Evolutionary conservation across 2,888 invertebrate genomes (phyloP).

Genomic region (Cynaeus angustus): DNA sequence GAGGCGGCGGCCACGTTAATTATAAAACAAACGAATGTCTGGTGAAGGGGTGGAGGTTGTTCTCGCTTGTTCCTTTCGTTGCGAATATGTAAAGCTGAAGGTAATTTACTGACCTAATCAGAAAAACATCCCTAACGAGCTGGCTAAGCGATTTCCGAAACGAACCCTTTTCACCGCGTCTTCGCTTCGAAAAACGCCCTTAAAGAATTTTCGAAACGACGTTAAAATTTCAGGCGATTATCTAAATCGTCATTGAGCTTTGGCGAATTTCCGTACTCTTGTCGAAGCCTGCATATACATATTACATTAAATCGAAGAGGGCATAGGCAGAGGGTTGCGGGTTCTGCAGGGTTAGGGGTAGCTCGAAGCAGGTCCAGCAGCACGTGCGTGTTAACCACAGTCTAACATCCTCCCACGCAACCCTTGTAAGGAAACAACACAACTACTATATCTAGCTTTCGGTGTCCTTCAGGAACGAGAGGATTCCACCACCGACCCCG

Average conservation of each 20-base stretch:
- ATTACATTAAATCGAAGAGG: slow-evolving; percentile 63
- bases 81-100: slow-evolving; percentile 34
- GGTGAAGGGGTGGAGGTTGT: slow-evolving; percentile 19
- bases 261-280: slow-evolving; percentile 59
- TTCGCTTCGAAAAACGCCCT: neutral
- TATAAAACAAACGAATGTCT: slow-evolving; percentile 48
- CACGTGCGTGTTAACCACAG: slow-evolving; percentile 70
- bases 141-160: slow-evolving; percentile 33
- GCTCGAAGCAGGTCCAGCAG: slow-evolving; percentile 65
- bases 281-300: slow-evolving; percentile 58
- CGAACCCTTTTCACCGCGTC: neutral
- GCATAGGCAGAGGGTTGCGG: slow-evolving; percentile 54
- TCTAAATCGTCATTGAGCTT: slow-evolving; percentile 52
- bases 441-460: slow-evolving; percentile 67
- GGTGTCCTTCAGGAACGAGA: slow-evolving; percentile 56
- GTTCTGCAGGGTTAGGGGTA: slow-evolving; percentile 56
- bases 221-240: slow-evolving; percentile 57
- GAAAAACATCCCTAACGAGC: slow-evolving; percentile 46
- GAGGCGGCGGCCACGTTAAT: slow-evolving; percentile 39
- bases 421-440: slow-evolving; percentile 70
- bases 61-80: slow-evolving; percentile 6
- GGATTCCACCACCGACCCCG: slow-evolving; percentile 48
- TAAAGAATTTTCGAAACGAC: neutral
- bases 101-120: slow-evolving; percentile 47
- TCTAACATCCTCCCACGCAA: slow-evolving; percentile 70